A percentile compares a stretch with the other conserved stretches of the same genome.
Evolutionary conservation across 1,140 invertebrate species (phyloP).

Genomic region (Heliconius hewitsoni): DNA sequence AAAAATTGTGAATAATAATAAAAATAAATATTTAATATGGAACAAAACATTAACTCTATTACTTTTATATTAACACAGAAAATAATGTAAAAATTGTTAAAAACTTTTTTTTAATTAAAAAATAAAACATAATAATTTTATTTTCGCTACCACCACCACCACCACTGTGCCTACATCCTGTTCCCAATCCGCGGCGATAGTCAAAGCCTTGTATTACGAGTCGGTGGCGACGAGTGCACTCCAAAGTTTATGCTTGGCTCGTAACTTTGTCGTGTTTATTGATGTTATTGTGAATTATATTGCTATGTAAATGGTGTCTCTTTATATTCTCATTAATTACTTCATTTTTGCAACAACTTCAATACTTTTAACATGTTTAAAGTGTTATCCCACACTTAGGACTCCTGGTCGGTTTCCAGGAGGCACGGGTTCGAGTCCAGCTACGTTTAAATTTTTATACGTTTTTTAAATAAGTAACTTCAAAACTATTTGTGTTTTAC

Average conservation of each 20-base stretch:
- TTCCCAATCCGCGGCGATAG: constrained; percentile 42
- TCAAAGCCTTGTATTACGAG: constrained; percentile 46
- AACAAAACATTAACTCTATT: no score
- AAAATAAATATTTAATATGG: no score
- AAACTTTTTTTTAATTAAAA: neutral
- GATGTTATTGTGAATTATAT: constrained; percentile 32
- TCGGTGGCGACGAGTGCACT: constrained; percentile 32
- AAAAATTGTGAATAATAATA: no score
- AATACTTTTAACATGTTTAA: neutral
- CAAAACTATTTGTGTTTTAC: neutral
- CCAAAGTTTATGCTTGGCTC: constrained; percentile 28
- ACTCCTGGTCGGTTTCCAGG: no score
- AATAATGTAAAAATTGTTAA: no score
- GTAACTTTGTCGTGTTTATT: constrained; percentile 34
- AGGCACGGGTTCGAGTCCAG: no score
- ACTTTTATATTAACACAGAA: no score
- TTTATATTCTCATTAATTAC: constrained; percentile 11
- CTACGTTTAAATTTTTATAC: no score
- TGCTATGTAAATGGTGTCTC: constrained; percentile 7
- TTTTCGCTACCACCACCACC: neutral
- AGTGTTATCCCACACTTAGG: no score
- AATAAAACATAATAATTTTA: neutral
- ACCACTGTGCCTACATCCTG: constrained; percentile 16
- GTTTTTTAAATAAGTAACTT: no score
- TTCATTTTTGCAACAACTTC: neutral